These are phyloP conservation scores for Stegophylla sp. DNA, from an alignment of 2,888 invertebrate genomes.

Conservation along the genomic window DNA sequence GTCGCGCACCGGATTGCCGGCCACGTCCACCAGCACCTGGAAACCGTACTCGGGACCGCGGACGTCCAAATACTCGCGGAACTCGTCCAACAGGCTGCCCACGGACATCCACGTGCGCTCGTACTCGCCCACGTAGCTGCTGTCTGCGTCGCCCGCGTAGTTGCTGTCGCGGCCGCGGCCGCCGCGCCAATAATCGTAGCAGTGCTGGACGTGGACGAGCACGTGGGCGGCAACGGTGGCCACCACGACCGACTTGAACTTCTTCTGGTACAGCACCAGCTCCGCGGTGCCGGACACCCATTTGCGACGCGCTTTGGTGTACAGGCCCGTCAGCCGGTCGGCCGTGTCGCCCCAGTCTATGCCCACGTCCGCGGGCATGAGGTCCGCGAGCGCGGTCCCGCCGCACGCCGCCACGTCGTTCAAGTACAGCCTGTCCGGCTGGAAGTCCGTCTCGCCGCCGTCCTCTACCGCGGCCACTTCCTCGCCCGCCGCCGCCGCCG, in stretches of 20 bases:
- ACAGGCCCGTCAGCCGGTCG: not conserved
- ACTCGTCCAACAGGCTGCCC: slow-evolving; percentile 14
- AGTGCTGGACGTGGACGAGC: slow-evolving; percentile 30
- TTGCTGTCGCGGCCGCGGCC: not conserved
- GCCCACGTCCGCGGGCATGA: not conserved
- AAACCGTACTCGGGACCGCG: not conserved
- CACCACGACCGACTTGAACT: not conserved
- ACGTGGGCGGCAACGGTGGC: slow-evolving; percentile 25
- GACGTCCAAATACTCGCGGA: slow-evolving; percentile 11
- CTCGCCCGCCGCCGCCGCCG: no score
- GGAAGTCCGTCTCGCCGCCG: not conserved
- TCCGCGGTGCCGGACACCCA: slow-evolving; percentile 33
- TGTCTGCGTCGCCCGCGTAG: not conserved
- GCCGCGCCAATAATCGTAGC: not conserved
- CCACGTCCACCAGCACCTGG: not conserved
- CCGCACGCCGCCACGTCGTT: slow-evolving; percentile 16
- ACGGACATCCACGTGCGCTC: slow-evolving; percentile 48
- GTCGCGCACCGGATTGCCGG: slow-evolving; percentile 10
- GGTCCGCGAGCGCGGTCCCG: not conserved
- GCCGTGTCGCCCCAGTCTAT: slow-evolving; percentile 20
- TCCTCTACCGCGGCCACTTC: no score
- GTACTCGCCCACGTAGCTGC: slow-evolving; percentile 29
- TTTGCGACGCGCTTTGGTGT: not conserved
- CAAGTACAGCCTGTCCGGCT: not conserved
- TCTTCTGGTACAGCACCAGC: slow-evolving; percentile 43